Conservation (phyloP, 1,140 invertebrate genomes). For the Macrostomum lignano region DNA sequence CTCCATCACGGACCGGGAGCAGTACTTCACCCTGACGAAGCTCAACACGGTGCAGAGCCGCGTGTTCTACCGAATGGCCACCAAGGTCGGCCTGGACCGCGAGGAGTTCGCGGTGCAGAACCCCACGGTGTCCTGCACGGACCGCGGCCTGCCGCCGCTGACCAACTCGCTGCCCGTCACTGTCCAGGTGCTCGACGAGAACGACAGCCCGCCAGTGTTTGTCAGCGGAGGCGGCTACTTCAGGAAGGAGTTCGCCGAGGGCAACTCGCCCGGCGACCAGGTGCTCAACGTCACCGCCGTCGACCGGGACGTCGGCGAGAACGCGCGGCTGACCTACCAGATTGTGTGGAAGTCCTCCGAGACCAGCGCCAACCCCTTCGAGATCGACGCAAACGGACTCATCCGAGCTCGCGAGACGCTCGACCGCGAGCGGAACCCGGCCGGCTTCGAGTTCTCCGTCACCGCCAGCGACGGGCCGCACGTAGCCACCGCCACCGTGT, state of each 20-base stretch:
- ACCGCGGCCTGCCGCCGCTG: slow-evolving; percentile 12
- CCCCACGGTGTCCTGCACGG: slow-evolving; percentile 11
- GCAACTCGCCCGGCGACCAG: slow-evolving; percentile 10
- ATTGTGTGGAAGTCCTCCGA: slow-evolving; percentile 3
- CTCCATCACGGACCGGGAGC: slow-evolving; percentile 9
- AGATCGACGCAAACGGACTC: slow-evolving; percentile 30
- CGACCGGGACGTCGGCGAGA: slow-evolving; percentile 13
- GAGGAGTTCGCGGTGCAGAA: slow-evolving; percentile 8
- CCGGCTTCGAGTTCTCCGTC: slow-evolving; percentile 10
- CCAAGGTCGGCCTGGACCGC: slow-evolving; percentile 10
- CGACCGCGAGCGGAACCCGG: slow-evolving; percentile 18
- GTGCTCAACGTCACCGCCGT: slow-evolving; percentile 12
- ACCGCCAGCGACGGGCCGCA: slow-evolving; percentile 10
- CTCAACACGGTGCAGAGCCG: slow-evolving; percentile 9
- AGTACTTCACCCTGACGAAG: slow-evolving; percentile 9
- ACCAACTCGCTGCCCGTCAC: slow-evolving; percentile 9
- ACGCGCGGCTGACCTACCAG: slow-evolving; percentile 11
- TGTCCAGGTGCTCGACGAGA: slow-evolving; percentile 7
- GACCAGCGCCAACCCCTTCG: slow-evolving; percentile 7
- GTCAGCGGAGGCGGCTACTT: slow-evolving; percentile 7
- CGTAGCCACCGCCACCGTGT: slow-evolving; percentile 36
- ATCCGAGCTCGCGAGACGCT: slow-evolving; percentile 40
- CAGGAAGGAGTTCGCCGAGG: slow-evolving; percentile 11
- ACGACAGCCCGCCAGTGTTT: slow-evolving; percentile 8
- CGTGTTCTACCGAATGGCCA: slow-evolving; percentile 11